Evolutionary conservation across 2,113 vertebrate genomes (phyloP).

Genomic region (Strix uralensis): DNA sequence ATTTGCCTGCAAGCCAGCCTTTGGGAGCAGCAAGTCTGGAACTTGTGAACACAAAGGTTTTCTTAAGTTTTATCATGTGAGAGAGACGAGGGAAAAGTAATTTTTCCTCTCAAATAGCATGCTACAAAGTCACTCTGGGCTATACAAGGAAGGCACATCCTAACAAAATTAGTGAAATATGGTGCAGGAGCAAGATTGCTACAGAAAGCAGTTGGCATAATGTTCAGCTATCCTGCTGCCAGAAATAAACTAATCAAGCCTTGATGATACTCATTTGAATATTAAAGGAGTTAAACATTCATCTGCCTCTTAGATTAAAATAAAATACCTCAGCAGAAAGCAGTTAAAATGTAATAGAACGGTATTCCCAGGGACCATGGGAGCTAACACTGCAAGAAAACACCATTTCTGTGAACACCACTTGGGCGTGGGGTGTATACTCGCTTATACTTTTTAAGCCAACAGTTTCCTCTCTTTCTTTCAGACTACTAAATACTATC

Average conservation of each 20-base stretch:
- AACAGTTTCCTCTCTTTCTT: not conserved
- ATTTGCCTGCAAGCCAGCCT: not conserved
- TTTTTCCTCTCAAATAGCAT: not conserved
- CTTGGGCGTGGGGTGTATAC: not conserved
- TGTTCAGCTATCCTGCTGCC: not conserved
- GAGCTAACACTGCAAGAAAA: not conserved
- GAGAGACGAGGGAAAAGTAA: not conserved
- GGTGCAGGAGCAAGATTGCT: not conserved
- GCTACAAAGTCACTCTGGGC: not conserved
- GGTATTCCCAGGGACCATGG: not conserved
- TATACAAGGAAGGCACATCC: not conserved
- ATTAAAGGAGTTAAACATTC: not conserved
- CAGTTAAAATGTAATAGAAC: not conserved
- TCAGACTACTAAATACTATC: not conserved
- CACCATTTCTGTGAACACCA: not conserved
- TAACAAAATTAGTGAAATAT: not conserved
- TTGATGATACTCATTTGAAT: not conserved
- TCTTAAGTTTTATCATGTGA: not conserved
- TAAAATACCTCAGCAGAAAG: not conserved
- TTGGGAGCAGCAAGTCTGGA: not conserved
- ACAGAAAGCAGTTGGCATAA: not conserved
- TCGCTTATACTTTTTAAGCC: not conserved
- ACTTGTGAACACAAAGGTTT: not conserved
- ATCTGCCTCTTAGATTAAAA: not conserved
- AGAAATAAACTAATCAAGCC: slow-evolving; percentile 15